Evolutionary conservation across 2,797 vertebrate species (phyloP).

Genomic region (Synaphobranchus kaupii): DNA sequence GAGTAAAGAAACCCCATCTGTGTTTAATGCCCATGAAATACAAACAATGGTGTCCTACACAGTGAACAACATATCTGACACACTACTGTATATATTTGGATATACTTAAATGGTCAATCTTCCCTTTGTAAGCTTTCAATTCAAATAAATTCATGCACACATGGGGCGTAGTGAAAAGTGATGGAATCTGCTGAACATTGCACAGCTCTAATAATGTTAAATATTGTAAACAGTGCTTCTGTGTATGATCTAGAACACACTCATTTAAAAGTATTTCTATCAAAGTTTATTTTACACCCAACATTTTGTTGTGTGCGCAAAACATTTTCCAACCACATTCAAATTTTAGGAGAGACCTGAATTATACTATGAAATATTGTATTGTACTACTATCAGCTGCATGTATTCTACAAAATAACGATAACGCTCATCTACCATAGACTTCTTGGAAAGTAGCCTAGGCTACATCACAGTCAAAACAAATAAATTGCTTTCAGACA

Average conservation of each 20-base stretch:
- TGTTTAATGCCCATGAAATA: background rate
- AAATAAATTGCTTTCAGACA: background rate
- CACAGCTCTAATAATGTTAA: background rate
- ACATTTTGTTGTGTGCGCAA: too few species aligned
- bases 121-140: background rate
- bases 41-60: background rate
- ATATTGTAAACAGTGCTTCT: background rate
- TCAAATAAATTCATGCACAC: background rate
- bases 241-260: background rate
- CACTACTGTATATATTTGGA: background rate
- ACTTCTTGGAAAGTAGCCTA: background rate
- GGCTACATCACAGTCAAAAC: background rate
- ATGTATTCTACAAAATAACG: background rate
- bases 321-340: background rate
- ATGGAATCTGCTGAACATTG: background rate
- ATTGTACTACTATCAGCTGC: background rate
- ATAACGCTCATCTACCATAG: background rate
- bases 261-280: background rate
- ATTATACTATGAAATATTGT: background rate
- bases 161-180: background rate
- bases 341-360: background rate
- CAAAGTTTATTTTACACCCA: too few species aligned
- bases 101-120: background rate
- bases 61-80: background rate
- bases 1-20: background rate